Evolutionary conservation across 2,797 vertebrate genomes (phyloP), one percentile per base, ranked within the genome.

Genomic region (Knipowitschia caucasica): DNA sequence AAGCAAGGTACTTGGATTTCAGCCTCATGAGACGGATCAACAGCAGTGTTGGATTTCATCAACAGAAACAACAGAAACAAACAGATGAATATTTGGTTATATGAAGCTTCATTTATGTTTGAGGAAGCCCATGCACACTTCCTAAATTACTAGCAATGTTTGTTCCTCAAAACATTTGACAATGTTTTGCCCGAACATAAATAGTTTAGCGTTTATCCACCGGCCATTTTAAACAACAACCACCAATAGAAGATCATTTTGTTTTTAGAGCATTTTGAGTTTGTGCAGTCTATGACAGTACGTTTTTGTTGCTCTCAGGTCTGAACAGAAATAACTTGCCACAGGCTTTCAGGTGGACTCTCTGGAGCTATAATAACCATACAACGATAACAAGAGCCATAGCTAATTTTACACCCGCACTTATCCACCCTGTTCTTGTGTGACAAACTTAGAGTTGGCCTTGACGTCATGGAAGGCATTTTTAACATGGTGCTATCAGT

Each of bases 1-100:
- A 95, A 94, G 58, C 89, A 92, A 89, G 94, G 97, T 98, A 70
- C 66, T 20, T 11, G 27, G 35, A 21, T 14, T 40, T 62, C 17
- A 29, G 53, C 21, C 53, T 47, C 49, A 24, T 25, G 23, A 29
- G 29, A 69, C 44, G 39, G 59, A 29, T 75, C 49, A 59, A 56
- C 42, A 40, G 57, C 50, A 59, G 64, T 67, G 59, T 77, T 73
- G 53, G 50, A 71, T 78, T 75, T 75, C 65, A 67, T 62, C 77
- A 72, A 80, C 71, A 67, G 56, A 58, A 50, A 62, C 77, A 72
- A 80, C 71, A 67, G 56, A 58, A 50, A 62, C 33, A 9, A 53
- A 61, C 70, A 78, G 36, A 39, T 21, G 18, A 74, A 77, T 73
- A 77, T 1, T 30, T 39, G 49, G 46, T 51, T 31, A 66, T 72